Evolutionary conservation across 2,888 invertebrate genomes (phyloP), one percentile per base, ranked within the genome.

Genomic region (Limnephilus lunatus): DNA sequence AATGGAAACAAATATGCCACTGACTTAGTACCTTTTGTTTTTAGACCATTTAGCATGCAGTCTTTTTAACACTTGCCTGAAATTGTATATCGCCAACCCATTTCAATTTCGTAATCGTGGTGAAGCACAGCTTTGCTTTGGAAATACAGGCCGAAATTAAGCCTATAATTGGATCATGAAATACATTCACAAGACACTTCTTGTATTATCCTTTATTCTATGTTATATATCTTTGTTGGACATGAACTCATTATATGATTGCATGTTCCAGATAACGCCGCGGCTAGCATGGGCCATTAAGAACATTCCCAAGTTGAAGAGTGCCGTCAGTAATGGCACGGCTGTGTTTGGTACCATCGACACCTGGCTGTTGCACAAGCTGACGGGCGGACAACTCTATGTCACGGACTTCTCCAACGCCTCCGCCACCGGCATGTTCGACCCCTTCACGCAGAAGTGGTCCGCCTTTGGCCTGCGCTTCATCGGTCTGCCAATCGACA

Each of bases 371-470:
- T 95, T 99, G 91, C 98, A 98, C 96, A 98, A 98, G 96, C 95
- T 99, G 90, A 98, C 96, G 94, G 96, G 95, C 91, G 95, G 96
- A 12, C 96, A 95, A 94, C 94, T 97, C 44, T 98, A 98, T 95
- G 97, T 98, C 92, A 98, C 98, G 0, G 99, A 99, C 94, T 97
- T 98, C n/a, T 98, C 98, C 0, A 98, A 98, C 94, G 98, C 98
- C 1, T 98, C 99, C 80, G 98, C 98, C 2, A 99, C 99, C 0
- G 99, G 99, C 2, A 96, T 99, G 94, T 99, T 97, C 95, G 99
- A 99, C 95, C 99, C 99, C 0, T 99, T 98, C 95, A 97, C 97
- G 93, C 96, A 98, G 96, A 96, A 97, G 93, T 99, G 99, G 99
- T 98, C 98, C 0, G 96, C 95, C 12, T 97, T 97, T 96, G 97